Conservation (phyloP, 2,113 vertebrate species). For the Micronycteris hirsuta region DNA sequence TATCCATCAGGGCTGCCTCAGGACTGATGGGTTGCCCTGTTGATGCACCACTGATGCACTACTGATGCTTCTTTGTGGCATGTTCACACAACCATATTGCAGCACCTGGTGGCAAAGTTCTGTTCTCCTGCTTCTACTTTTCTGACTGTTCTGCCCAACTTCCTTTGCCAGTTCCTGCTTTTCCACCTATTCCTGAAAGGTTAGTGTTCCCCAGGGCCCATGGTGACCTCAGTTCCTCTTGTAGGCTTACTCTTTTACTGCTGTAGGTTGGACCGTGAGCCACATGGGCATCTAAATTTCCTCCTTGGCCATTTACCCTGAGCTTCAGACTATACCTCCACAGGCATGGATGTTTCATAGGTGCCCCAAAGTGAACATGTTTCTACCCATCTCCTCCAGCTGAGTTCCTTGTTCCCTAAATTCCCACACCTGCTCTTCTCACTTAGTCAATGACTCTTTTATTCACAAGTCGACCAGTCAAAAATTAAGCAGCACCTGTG, state of each 20-base stretch:
- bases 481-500: neutral
- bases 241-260: neutral
- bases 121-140: neutral
- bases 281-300: too few species aligned
- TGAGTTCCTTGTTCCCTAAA: neutral
- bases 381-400: neutral
- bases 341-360: neutral
- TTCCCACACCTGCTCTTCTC: neutral
- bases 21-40: neutral
- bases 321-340: neutral
- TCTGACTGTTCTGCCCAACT: neutral
- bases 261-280: neutral
- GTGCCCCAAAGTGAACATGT: neutral
- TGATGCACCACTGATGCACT: neutral
- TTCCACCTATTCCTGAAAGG: neutral
- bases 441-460: neutral
- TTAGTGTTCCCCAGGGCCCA: neutral
- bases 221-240: neutral
- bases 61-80: rapidly evolving
- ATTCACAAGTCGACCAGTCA: neutral
- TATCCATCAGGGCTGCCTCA: neutral
- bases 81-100: rapidly evolving
- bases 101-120: neutral
- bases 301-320: neutral
- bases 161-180: neutral